Evolutionary conservation across 23 tunicate genomes (phyloP).

Genomic region (Aplidium turbinatum): DNA sequence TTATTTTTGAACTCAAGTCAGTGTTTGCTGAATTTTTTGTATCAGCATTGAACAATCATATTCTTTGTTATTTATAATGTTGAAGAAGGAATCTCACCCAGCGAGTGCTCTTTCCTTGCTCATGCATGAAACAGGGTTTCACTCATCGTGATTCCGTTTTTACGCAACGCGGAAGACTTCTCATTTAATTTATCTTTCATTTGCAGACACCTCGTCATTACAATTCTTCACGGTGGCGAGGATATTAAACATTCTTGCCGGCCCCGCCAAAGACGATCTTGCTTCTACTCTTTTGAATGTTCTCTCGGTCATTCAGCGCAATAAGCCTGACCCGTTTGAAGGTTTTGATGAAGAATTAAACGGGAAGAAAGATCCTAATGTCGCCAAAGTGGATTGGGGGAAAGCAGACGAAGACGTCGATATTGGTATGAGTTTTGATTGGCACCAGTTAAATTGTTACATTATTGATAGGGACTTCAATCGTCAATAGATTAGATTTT

Average conservation of each 20-base stretch:
- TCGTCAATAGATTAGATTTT: too few relatives aligned
- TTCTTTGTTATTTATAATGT: too few relatives aligned
- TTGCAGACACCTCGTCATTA: too few relatives aligned
- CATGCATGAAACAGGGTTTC: too few relatives aligned
- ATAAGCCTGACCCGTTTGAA: neutral
- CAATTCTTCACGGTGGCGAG: conserved; percentile 25
- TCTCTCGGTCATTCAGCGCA: conserved; percentile 22
- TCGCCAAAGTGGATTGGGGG: conserved; percentile 42
- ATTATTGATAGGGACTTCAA: neutral
- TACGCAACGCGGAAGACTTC: too few relatives aligned
- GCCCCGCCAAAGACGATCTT: conserved; percentile 31
- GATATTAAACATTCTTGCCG: conserved; percentile 23
- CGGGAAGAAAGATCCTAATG: neutral
- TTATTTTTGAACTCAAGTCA: too few relatives aligned
- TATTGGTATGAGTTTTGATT: conserved; percentile 4
- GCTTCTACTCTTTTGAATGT: conserved; percentile 18
- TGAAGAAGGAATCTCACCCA: too few relatives aligned
- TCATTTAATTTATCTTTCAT: too few relatives aligned
- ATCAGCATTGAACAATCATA: too few relatives aligned
- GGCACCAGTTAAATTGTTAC: neutral
- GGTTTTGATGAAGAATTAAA: neutral
- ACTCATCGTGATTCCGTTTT: too few relatives aligned
- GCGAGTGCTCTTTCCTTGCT: too few relatives aligned
- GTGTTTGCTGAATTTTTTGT: too few relatives aligned
- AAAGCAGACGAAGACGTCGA: conserved; percentile 28